These are phyloP conservation scores for Gobio occitaniae DNA, from an alignment of 2,797 vertebrate species.

Conservation along the genomic window DNA sequence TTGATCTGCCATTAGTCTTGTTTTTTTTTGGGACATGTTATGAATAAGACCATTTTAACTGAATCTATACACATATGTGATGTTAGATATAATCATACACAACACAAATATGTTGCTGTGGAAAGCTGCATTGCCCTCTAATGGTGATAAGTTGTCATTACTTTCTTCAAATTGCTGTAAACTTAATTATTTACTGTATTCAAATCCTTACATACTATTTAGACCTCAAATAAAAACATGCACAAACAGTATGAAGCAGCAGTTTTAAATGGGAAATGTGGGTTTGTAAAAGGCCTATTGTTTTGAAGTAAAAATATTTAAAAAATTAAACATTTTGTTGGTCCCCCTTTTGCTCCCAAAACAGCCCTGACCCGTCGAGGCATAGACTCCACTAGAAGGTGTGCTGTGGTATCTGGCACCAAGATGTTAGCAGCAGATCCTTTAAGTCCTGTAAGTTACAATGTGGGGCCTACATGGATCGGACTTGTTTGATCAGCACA, in stretches of 20 bases:
- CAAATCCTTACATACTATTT: neutral
- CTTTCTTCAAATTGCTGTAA: neutral
- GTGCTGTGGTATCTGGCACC: too few species aligned
- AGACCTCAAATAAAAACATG: neutral
- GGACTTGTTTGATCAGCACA: too few species aligned
- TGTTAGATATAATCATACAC: neutral
- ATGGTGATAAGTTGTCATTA: neutral
- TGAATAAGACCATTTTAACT: neutral
- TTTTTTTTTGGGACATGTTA: neutral
- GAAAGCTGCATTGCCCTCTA: slow-evolving; percentile 21
- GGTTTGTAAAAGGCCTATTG: neutral
- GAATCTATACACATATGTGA: neutral
- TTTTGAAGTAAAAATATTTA: neutral
- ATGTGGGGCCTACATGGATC: too few species aligned
- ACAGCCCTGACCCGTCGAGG: too few species aligned
- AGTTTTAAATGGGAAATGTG: too few species aligned
- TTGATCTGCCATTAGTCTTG: neutral
- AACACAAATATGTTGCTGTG: neutral
- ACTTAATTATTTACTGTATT: neutral
- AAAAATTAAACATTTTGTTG: too few species aligned
- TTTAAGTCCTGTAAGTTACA: too few species aligned
- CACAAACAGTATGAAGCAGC: too few species aligned
- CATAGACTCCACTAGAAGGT: too few species aligned
- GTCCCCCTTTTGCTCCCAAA: too few species aligned
- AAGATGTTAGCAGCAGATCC: too few species aligned